Conservation (phyloP, 2,888 invertebrate genomes). For the Rhagonycha fulva region DNA sequence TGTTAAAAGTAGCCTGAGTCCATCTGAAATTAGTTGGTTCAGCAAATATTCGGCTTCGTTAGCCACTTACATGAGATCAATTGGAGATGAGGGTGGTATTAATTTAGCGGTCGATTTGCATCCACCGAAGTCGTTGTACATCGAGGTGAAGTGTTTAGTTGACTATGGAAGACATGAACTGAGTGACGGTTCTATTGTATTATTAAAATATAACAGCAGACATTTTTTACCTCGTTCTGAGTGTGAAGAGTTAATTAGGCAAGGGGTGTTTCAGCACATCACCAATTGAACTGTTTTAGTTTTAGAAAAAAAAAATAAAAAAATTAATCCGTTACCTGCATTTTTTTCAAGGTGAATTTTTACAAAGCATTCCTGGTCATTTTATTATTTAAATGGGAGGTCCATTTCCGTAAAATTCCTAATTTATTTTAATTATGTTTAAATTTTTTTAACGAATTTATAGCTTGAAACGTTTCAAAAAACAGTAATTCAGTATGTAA, state of each 20-base stretch:
- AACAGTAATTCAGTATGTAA: background rate
- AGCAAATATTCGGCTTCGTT: conserved; percentile 84
- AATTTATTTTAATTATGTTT: background rate
- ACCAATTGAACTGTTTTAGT: conserved; percentile 42
- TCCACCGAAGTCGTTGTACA: conserved; percentile 90
- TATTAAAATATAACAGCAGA: conserved; percentile 87
- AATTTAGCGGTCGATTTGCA: conserved; percentile 86
- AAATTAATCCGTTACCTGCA: no score
- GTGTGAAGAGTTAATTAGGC: conserved; percentile 88
- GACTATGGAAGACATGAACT: conserved; percentile 95
- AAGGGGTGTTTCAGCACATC: conserved; percentile 85
- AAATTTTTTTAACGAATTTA: background rate
- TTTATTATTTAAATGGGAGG: background rate
- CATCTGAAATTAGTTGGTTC: conserved; percentile 87
- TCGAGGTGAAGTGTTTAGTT: conserved; percentile 87
- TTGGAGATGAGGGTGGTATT: conserved; percentile 80
- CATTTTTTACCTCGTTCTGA: conserved; percentile 87
- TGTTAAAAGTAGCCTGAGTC: conserved; percentile 77
- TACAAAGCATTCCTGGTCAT: background rate
- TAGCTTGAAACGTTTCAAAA: background rate
- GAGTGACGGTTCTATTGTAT: conserved; percentile 88
- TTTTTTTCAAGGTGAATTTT: no score
- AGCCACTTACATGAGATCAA: conserved; percentile 86
- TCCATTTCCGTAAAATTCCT: background rate
- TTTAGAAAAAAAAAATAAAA: background rate